Conservation (phyloP, 2,113 vertebrate genomes). For the Dunckerocampus dactyliophorus region DNA sequence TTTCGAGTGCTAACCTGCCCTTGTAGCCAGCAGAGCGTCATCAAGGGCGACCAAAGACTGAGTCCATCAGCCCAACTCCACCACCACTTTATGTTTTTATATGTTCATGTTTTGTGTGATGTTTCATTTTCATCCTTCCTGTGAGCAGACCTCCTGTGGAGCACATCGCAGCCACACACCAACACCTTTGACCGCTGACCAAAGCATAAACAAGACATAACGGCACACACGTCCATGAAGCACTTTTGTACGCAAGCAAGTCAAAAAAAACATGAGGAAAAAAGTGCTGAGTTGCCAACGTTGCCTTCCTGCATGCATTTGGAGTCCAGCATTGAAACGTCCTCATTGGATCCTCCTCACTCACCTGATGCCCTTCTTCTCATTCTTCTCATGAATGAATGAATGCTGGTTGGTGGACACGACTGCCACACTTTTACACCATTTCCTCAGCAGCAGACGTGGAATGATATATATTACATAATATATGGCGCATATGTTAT, state of each 20-base stretch:
- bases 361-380: no score
- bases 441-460: no score
- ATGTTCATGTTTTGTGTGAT: constrained; percentile 44
- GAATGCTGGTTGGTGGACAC: no score
- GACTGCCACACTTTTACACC: no score
- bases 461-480: no score
- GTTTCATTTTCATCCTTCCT: constrained; percentile 25
- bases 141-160: constrained; percentile 7
- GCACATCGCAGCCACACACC: not conserved
- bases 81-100: constrained; percentile 66
- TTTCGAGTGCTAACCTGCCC: constrained; percentile 41
- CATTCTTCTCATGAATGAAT: no score
- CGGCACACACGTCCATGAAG: constrained; percentile 43
- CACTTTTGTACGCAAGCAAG: constrained; percentile 30
- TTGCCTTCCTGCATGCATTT: constrained; percentile 17
- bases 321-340: constrained; percentile 13
- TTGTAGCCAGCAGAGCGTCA: constrained; percentile 46
- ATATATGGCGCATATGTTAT: not conserved
- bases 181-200: no score
- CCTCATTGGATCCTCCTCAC: not conserved
- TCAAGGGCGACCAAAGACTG: constrained; percentile 67
- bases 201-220: constrained; percentile 19
- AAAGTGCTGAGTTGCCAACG: constrained; percentile 45
- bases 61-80: constrained; percentile 60
- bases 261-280: constrained; percentile 4